Evolutionary conservation across 2,797 vertebrate species (phyloP), one percentile per base, ranked within the genome.

Genomic region (Melanotaenia pygmaea): DNA sequence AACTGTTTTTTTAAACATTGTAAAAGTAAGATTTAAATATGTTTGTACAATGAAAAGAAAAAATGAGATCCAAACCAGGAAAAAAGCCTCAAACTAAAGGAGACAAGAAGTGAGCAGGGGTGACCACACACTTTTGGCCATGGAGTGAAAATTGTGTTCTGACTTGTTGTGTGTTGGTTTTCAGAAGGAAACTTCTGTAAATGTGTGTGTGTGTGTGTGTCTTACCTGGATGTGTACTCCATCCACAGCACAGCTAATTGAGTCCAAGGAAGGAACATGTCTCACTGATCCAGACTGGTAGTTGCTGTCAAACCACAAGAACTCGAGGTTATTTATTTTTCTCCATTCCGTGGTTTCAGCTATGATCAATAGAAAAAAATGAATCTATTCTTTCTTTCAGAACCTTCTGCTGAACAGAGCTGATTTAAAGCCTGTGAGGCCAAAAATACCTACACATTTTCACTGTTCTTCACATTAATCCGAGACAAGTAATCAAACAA

Each of bases 221-320:
- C 11, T 76, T 90, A 95, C 94, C 93, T 94, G 92, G 28, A 95
- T 67, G 82, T 94, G 93, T 3, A 95, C 79, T 6, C 93, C 92
- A 24, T 96, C 95, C 59, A 94, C 89, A 38, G 94, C 90, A 56
- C 93, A 93, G 72, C 91, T 94, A 90, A 96, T 95, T 0, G 95
- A 96, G 90, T 96, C 95, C 90, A 96, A 64, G 3, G 95, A 96
- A 12, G 95, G 94, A 18, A 95, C 95, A 1, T 95, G 95, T 47
- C 95, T 91, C 77, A 96, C 93, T 13, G 94, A 94, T 62, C 93
- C 91, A 61, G 87, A 85, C 74, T 94, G 91, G 79, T 95, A 95
- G 77, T 82, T 94, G 87, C 88, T 90, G 45, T 0, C 12, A 35
- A 65, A 58, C 51, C 38, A 75, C 16, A 59, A 57, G 64, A 9